Evolutionary conservation across 2,888 invertebrate species (phyloP).

Genomic region (Actias luna): DNA sequence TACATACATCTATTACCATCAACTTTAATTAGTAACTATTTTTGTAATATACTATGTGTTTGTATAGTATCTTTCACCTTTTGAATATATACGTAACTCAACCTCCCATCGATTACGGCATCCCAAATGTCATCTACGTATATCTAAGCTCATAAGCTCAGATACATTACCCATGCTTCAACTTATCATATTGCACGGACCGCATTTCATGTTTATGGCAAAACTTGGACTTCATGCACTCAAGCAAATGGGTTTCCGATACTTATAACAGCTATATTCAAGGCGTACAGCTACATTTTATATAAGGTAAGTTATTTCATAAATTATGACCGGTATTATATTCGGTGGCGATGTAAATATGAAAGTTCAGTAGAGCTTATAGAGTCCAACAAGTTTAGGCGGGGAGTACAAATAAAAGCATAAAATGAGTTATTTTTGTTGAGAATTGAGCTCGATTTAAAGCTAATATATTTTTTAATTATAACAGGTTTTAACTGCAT

Average conservation of each 20-base stretch:
- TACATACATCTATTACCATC: too few relatives aligned
- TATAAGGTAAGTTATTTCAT: conserved; percentile 57
- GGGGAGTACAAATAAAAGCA: neutral
- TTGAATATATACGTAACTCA: conserved; percentile 16
- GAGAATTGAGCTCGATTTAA: neutral
- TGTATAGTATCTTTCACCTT: neutral
- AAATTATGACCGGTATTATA: conserved; percentile 58
- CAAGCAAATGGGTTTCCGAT: conserved; percentile 80
- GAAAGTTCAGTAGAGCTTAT: conserved; percentile 9
- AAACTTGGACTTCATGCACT: conserved; percentile 80
- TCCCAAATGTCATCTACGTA: conserved; percentile 24
- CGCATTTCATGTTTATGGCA: conserved; percentile 79
- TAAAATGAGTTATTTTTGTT: neutral
- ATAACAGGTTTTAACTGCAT: neutral
- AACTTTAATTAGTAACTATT: neutral
- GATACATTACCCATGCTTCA: conserved; percentile 62
- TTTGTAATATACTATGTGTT: neutral
- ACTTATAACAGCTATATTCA: conserved; percentile 71
- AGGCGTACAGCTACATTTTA: conserved; percentile 64
- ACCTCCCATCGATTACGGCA: conserved; percentile 15
- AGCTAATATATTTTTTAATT: neutral
- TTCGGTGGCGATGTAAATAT: conserved; percentile 37
- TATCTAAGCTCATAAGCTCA: conserved; percentile 27
- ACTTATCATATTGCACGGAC: conserved; percentile 75
- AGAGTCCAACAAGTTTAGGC: neutral